Percentiles rank a stretch among this genome's conserved stretches.
Evolutionary conservation across 2,113 vertebrate species (phyloP).

Genomic region (Thymallus thymallus): DNA sequence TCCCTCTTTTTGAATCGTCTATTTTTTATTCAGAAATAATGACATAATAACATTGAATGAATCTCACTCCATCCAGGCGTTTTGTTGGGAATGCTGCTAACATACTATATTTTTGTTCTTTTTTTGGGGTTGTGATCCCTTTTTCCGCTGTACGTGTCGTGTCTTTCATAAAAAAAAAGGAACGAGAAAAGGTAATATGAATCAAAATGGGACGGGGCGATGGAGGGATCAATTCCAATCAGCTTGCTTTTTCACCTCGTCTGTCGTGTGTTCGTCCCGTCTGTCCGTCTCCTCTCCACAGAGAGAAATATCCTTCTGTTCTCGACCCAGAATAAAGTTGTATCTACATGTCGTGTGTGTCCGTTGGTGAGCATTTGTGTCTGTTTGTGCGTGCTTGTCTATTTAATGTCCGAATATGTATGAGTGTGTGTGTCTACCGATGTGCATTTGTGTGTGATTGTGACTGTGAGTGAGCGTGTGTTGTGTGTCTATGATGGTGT

Average conservation of each 20-base stretch:
- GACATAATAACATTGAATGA: slow-evolving; percentile 1
- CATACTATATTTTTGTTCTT: slow-evolving; percentile 61
- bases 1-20: neutral
- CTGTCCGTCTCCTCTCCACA: slow-evolving; percentile 46
- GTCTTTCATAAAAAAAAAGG: slow-evolving; percentile 71
- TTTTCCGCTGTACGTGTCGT: slow-evolving; percentile 64
- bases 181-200: slow-evolving; percentile 70
- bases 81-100: slow-evolving; percentile 62
- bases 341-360: slow-evolving; percentile 32
- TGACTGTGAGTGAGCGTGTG: neutral
- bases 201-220: slow-evolving; percentile 51
- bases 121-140: slow-evolving; percentile 69
- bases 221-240: slow-evolving; percentile 41
- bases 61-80: slow-evolving; percentile 34
- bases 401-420: neutral
- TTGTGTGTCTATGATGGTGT: slow-evolving; percentile 38
- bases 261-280: slow-evolving; percentile 23
- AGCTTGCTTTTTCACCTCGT: slow-evolving; percentile 64
- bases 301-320: slow-evolving; percentile 39
- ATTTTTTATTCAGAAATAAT: no score
- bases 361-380: slow-evolving; percentile 36
- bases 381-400: neutral
- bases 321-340: slow-evolving; percentile 23
- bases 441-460: slow-evolving; percentile 15
- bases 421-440: slow-evolving; percentile 7